These are phyloP conservation scores for Tipula confusa DNA, from an alignment of 2,888 invertebrate genomes.

Conservation along the genomic window DNA sequence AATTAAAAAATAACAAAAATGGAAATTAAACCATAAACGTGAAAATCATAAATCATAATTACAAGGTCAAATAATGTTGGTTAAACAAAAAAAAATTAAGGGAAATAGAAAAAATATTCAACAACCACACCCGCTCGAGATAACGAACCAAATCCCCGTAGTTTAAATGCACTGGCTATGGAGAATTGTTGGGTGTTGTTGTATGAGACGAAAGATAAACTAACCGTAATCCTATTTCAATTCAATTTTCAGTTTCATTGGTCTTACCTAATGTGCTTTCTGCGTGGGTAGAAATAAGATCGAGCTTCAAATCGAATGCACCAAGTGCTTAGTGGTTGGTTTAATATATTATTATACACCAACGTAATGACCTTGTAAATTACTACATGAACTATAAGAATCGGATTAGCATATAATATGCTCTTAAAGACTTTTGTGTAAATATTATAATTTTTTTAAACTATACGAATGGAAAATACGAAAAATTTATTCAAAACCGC, in stretches of 20 bases:
- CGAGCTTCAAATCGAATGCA: too few species aligned
- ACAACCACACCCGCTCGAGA: not conserved
- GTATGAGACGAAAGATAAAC: not conserved
- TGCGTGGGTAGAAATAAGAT: not conserved
- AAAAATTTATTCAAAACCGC: not conserved
- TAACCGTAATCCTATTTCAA: not conserved
- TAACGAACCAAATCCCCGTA: not conserved
- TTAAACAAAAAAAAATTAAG: not conserved
- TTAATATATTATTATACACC: too few species aligned
- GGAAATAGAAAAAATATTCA: not conserved
- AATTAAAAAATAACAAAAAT: not conserved
- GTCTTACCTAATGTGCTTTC: too few species aligned
- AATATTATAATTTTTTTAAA: not conserved
- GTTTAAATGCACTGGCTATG: not conserved
- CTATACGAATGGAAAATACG: not conserved
- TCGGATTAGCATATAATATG: too few species aligned
- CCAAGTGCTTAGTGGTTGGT: too few species aligned
- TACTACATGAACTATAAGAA: too few species aligned
- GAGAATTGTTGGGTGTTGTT: not conserved
- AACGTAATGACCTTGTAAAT: too few species aligned
- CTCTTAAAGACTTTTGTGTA: too few species aligned
- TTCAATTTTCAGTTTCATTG: not conserved
- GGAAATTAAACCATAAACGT: not conserved
- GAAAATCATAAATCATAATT: not conserved
- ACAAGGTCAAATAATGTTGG: constrained; percentile 9